Evolutionary conservation across 2,113 vertebrate genomes (phyloP), one percentile per base, ranked within the genome.

Genomic region (western clawed frog (Xenopus tropicalis)): DNA sequence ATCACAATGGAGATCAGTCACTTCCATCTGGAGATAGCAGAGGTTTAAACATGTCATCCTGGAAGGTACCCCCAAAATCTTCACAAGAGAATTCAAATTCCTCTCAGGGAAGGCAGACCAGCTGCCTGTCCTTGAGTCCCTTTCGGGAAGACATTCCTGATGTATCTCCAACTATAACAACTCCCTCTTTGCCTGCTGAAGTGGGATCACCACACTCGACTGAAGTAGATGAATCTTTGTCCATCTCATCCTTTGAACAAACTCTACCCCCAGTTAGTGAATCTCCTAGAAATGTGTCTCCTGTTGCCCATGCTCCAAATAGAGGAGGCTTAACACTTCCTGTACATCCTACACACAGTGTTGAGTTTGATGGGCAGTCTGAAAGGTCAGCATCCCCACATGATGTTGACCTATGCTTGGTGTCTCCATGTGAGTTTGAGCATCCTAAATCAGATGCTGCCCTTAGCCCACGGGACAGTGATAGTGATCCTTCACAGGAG

Each of bases 401-500:
- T 0, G 94, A 96, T 0, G 96, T 98, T 1, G 96, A 98, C 62
- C 85, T 98, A 29, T 98, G 97, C 74, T 82, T 98, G 62, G 97
- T 98, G 62, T 96, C 95, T 0, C 95, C 97, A 0, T 98, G 96
- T 3, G 96, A 98, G 86, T 98, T 98, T 19, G 90, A 95, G 77
- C 96, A 98, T 64, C 89, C 91, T 52, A 94, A 89, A 76, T 84
- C 88, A 0, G 82, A 85, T 0, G 56, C 82, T 1, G 58, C 74
- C 0, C 51, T 69, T 19, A 84, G 81, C 73, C 85, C 85, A 1
- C 85, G 82, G 1, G 89, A 92, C 4, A 81, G 87, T 1, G 91
- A 92, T 77, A 91, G 92, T 1, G 90, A 92, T n/a, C 78, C 80
- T 0, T 91, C 92, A 0, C 90, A 92, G 74, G 91, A 93, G 74